phyloP scores from a whole-genome alignment of 2,113 vertebrate species.

The Climacteris rufus region DNA sequence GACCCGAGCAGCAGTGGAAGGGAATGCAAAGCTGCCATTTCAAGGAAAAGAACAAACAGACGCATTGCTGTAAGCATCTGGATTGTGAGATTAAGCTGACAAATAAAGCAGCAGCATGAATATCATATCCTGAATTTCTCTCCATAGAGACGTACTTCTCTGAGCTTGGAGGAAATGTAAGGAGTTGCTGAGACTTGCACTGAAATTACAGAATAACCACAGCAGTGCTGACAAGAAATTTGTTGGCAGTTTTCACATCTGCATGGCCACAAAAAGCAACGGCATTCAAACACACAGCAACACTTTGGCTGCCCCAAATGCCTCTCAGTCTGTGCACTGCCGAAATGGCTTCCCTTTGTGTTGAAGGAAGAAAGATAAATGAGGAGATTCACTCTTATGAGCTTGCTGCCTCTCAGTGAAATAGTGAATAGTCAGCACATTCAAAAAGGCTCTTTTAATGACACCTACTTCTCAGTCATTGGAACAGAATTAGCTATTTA shows the following conservation, averaged over 20 bases:
- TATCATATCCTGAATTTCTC: neutral
- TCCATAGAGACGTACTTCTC: neutral
- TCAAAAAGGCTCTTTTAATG: neutral
- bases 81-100: neutral
- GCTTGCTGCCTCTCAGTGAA: neutral
- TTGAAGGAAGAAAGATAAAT: neutral
- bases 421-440: neutral
- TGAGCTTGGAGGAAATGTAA: neutral
- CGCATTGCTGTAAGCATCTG: neutral
- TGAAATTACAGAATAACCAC: neutral
- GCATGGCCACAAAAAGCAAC: neutral
- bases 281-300: neutral
- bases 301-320: neutral
- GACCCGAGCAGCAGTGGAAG: neutral
- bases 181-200: neutral
- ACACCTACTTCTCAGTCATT: neutral
- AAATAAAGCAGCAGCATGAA: neutral
- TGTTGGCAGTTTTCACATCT: neutral
- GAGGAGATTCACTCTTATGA: neutral
- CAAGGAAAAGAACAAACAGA: neutral
- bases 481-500: neutral
- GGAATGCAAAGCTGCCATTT: neutral
- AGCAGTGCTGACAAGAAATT: neutral
- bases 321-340: neutral
- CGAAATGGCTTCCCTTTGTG: neutral